Evolutionary conservation across 2,888 invertebrate genomes (phyloP).

Genomic region (Adineta ricciae): DNA sequence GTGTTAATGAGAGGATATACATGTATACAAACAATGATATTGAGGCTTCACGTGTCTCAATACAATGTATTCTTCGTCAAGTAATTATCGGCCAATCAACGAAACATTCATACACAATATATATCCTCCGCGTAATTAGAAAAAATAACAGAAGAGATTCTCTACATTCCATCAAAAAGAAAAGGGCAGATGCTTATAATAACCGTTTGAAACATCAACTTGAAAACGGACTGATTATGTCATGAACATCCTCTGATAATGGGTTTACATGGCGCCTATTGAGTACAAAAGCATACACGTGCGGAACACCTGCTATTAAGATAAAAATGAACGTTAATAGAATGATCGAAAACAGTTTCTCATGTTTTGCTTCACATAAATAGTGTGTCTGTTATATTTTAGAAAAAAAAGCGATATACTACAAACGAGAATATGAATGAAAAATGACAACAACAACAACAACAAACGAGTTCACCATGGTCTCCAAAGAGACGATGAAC

Average conservation of each 20-base stretch:
- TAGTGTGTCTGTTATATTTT: too few species aligned
- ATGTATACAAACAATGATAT: not conserved
- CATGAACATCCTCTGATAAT: slow-evolving; percentile 3
- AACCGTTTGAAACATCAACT: not conserved
- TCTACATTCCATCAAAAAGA: not conserved
- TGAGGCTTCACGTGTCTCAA: not conserved
- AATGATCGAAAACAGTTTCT: too few species aligned
- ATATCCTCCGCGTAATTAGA: not conserved
- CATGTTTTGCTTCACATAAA: too few species aligned
- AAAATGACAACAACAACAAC: too few species aligned
- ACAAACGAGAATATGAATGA: not conserved
- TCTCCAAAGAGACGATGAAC: not conserved
- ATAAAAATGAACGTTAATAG: not conserved
- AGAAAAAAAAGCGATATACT: not conserved
- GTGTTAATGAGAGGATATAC: not conserved
- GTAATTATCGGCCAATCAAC: not conserved
- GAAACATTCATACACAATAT: not conserved
- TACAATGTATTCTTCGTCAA: not conserved
- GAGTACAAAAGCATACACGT: not conserved
- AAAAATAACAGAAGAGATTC: not conserved
- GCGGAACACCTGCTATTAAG: not conserved
- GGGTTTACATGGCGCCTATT: not conserved
- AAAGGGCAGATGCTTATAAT: not conserved
- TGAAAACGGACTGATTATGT: not conserved
- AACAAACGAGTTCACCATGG: not conserved